Evolutionary conservation across 1,140 invertebrate genomes (phyloP), one percentile per base, ranked within the genome.

Genomic region (Liolophura sinensis): DNA sequence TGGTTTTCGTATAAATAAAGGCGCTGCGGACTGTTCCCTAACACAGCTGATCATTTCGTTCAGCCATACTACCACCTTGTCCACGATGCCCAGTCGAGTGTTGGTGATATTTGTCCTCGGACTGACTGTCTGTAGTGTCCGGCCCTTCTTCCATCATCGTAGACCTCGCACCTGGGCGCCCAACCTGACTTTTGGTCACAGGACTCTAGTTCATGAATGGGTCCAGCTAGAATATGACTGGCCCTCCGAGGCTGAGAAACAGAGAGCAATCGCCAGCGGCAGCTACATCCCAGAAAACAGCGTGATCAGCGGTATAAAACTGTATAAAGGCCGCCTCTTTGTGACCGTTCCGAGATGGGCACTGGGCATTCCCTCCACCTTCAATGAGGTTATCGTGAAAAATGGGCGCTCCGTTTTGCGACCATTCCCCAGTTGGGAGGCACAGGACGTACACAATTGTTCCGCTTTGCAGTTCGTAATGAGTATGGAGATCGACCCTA

Each of bases 311-410:
- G 51, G 51, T 7, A 54, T 54, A n/a, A 54, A 54, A 12, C 24
- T 54, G n/a, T 54, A 54, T 54, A 54, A 54, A 54, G 51, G 51
- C 24, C 31, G 31, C 7, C 18, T 54, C 24, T 54, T 20, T 54
- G 24, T 54, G n/a, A 54, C 51, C 24, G 24, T 54, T 1, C 51
- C 51, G 7, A n/a, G 51, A 7, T 54, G 51, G 51, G 12, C 3
- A 24, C 51, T 5, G 3, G 51, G 51, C 18, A 12, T 54, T n/a
- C 51, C 51, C 24, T 54, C 51, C 51, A 20, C 51, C 18, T 24
- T 54, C n/a, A 54, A 54, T 24, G 24, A 54, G 12, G 51, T 54
- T n/a, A 24, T 54, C n/a, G 24, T 24, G n/a, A 54, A 24, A 24
- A 24, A 24, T 54, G 51, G 51, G n/a, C 18, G 51, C n/a, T 54